Conservation (phyloP, 2,797 vertebrate species). For the Pygocentrus nattereri region DNA sequence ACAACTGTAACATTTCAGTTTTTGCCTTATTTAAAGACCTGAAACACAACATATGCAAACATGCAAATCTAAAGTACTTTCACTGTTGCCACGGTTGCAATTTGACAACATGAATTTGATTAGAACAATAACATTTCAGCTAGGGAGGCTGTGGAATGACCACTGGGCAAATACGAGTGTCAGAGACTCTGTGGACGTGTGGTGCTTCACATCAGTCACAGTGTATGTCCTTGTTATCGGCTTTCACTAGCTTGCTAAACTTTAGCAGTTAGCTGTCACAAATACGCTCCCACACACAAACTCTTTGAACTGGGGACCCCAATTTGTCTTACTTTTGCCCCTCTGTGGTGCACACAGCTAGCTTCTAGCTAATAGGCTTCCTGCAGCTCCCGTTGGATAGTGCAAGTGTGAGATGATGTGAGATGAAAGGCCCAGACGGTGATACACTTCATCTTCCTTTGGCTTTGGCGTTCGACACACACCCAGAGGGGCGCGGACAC, state of each 20-base stretch:
- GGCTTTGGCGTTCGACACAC: slow-evolving; percentile 37
- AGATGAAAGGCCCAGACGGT: slow-evolving; percentile 61
- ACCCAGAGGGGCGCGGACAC: slow-evolving; percentile 63
- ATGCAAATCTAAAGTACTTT: too few relatives aligned
- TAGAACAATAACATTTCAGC: not conserved
- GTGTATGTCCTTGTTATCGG: not conserved
- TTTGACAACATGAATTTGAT: not conserved
- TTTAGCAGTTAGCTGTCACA: not conserved
- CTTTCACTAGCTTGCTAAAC: not conserved
- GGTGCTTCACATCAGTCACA: not conserved
- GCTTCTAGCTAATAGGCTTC: slow-evolving; percentile 54
- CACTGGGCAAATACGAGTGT: not conserved
- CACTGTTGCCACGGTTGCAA: too few relatives aligned
- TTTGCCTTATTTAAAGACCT: too few relatives aligned
- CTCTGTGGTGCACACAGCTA: slow-evolving; percentile 40
- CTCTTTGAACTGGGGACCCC: not conserved
- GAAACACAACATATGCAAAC: too few relatives aligned
- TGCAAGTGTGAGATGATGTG: slow-evolving; percentile 55
- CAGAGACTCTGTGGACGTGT: too few relatives aligned
- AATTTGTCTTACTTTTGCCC: slow-evolving; percentile 41
- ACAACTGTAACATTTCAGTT: too few relatives aligned
- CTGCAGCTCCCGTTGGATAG: slow-evolving; percentile 20
- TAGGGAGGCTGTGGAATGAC: not conserved
- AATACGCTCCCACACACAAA: slow-evolving; percentile 3
- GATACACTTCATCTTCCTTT: slow-evolving; percentile 55